A percentile compares a stretch with the other conserved stretches of the same genome.
Evolutionary conservation across 2,113 vertebrate genomes (phyloP).

Genomic region (Echinops telfairi): DNA sequence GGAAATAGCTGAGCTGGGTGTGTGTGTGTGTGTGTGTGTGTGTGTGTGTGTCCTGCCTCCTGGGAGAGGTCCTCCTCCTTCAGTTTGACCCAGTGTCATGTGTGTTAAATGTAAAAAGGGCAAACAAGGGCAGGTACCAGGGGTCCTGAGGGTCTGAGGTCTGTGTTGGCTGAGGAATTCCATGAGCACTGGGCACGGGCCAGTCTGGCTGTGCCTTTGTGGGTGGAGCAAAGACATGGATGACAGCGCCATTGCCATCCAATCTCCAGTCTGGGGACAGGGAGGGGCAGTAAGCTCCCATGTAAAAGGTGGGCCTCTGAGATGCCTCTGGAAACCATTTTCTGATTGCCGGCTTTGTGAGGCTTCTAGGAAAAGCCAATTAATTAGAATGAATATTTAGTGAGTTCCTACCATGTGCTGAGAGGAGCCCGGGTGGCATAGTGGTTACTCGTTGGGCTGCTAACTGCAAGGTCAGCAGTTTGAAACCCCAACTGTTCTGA

Average conservation of each 20-base stretch:
- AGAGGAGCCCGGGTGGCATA: no score
- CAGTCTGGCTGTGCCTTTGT: neutral
- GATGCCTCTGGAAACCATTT: neutral
- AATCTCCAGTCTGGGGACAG: neutral
- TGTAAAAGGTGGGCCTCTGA: neutral
- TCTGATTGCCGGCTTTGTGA: neutral
- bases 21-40: neutral
- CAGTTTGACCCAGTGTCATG: neutral
- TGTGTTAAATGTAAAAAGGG: neutral
- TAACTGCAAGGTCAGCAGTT: no score
- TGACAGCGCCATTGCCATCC: neutral
- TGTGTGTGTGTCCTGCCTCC: neutral
- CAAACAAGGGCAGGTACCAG: fast-evolving
- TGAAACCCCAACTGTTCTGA: no score
- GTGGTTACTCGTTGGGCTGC: no score
- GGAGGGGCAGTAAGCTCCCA: neutral
- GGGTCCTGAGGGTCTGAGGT: neutral
- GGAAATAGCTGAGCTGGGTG: no score
- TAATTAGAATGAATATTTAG: neutral
- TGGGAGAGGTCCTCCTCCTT: neutral
- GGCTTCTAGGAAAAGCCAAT: neutral
- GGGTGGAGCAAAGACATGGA: neutral
- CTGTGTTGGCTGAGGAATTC: no score
- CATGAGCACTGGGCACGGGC: fast-evolving
- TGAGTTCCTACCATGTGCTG: neutral